phyloP scores from a whole-genome alignment of 2,797 vertebrate genomes.

The Acestrorhynchus altus region DNA sequence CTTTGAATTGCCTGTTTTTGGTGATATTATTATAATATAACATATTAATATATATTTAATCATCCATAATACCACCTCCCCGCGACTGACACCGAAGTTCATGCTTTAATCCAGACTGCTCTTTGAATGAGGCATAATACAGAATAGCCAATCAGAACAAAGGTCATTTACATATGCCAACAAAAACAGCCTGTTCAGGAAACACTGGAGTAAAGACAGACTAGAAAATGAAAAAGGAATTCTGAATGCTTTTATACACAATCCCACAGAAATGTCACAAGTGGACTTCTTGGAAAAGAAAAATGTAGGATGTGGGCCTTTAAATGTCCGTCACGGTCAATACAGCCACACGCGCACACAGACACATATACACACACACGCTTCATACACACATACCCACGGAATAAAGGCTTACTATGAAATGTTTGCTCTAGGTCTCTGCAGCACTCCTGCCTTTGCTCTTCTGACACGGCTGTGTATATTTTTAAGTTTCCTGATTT shows the following conservation, averaged over 20 bases:
- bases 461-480: conserved; percentile 16
- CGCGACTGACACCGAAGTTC: not conserved
- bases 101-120: not conserved
- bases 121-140: not conserved
- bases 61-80: too few species aligned
- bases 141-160: not conserved
- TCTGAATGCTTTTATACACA: not conserved
- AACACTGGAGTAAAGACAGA: not conserved
- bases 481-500: conserved; percentile 33
- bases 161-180: not conserved
- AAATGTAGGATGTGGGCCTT: not conserved
- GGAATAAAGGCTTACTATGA: conserved; percentile 10
- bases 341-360: not conserved
- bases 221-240: not conserved
- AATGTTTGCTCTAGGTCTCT: conserved; percentile 16
- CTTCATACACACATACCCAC: not conserved
- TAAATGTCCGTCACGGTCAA: conserved; percentile 63
- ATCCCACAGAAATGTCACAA: not conserved
- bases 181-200: not conserved
- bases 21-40: too few species aligned
- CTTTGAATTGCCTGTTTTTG: too few species aligned
- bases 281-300: not conserved
- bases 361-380: not conserved
- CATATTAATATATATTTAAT: not conserved
- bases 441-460: conserved; percentile 8